Conservation (phyloP, 2,888 invertebrate species). For the Meandrusa payeni region DNA sequence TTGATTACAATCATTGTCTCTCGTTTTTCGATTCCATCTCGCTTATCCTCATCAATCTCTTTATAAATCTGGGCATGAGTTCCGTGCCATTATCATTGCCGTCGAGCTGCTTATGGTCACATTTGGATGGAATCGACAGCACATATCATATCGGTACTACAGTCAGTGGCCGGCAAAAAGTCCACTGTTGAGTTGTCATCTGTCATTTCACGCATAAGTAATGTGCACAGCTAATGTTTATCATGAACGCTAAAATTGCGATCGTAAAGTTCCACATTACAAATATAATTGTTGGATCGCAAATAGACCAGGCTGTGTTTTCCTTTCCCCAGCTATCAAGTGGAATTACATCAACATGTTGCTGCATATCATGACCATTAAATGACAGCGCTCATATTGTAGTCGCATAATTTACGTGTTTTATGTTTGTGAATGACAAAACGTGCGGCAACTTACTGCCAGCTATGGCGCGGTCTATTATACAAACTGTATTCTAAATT, state of each 20-base stretch:
- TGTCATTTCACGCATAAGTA: constrained; percentile 49
- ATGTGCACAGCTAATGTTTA: constrained; percentile 51
- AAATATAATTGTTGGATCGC: not conserved
- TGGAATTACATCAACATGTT: constrained; percentile 9
- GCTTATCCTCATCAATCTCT: constrained; percentile 23
- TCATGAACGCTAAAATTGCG: constrained; percentile 28
- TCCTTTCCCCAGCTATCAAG: not conserved
- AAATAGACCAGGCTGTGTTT: constrained; percentile 7
- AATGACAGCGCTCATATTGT: constrained; percentile 17
- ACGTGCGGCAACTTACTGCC: not conserved
- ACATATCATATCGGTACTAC: constrained; percentile 33
- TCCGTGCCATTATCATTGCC: constrained; percentile 25
- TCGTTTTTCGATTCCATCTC: constrained; percentile 36
- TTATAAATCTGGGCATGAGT: constrained; percentile 25
- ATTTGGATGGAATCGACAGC: constrained; percentile 42
- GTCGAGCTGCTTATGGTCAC: not conserved
- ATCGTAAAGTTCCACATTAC: constrained; percentile 7
- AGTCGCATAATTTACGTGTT: constrained; percentile 15
- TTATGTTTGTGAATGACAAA: constrained; percentile 16
- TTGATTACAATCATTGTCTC: constrained; percentile 33
- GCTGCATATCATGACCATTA: constrained; percentile 10
- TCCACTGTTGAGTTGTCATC: constrained; percentile 40
- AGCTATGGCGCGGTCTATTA: too few species aligned
- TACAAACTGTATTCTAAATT: too few species aligned
- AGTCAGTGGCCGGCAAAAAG: too few species aligned